phyloP scores from a whole-genome alignment of 2,888 invertebrate species.

The Epirrhoe alternata region DNA sequence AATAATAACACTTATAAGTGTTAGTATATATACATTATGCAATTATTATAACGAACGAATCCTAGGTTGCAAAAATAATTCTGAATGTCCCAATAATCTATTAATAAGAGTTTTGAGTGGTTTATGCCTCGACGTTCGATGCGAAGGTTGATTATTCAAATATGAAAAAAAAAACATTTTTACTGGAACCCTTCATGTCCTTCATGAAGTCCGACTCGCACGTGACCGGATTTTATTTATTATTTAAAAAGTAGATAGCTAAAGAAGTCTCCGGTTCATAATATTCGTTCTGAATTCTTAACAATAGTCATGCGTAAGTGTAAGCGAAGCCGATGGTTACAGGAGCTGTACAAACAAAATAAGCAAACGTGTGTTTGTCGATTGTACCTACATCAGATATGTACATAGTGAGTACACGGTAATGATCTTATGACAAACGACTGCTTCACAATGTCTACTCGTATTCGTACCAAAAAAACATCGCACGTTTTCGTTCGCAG shows the following conservation, averaged over 20 bases:
- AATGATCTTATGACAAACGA: slow-evolving; percentile 28
- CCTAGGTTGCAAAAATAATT: not conserved
- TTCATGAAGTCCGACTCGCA: too few species aligned
- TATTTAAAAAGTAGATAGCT: too few species aligned
- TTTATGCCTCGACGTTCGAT: too few species aligned
- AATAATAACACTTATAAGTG: slow-evolving; percentile 48
- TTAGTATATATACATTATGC: not conserved
- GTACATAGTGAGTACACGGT: slow-evolving; percentile 4
- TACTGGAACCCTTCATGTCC: too few species aligned
- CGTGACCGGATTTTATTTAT: too few species aligned
- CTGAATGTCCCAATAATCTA: too few species aligned
- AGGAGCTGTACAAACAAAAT: slow-evolving; percentile 17
- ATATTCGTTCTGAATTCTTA: not conserved
- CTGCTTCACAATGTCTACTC: slow-evolving; percentile 26
- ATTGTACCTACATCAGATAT: slow-evolving; percentile 1
- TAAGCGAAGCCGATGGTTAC: slow-evolving; percentile 12
- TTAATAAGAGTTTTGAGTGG: too few species aligned
- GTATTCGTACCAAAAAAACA: slow-evolving; percentile 12
- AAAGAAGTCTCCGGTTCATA: not conserved
- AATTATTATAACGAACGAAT: not conserved
- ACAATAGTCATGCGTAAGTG: not conserved
- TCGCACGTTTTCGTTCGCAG: slow-evolving; percentile 34
- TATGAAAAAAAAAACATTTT: too few species aligned
- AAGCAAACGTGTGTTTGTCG: slow-evolving; percentile 23
- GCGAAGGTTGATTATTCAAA: too few species aligned